Conservation (phyloP, 1,140 invertebrate species). For the Tribolium castaneum region DNA sequence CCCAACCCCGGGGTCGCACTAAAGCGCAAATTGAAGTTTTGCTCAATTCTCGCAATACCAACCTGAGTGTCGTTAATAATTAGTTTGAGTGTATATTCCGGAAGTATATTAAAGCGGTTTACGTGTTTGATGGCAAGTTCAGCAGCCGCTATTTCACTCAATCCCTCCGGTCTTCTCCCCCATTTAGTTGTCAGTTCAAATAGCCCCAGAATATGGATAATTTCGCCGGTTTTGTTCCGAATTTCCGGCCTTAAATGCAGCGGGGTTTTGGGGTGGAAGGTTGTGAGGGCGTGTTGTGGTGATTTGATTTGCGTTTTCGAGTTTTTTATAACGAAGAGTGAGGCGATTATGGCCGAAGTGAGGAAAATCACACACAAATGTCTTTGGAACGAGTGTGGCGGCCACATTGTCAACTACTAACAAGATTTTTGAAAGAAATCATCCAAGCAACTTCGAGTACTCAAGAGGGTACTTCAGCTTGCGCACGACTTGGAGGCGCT, state of each 20-base stretch:
- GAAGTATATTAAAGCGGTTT: slow-evolving; percentile 75
- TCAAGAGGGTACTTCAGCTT: slow-evolving; percentile 44
- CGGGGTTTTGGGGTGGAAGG: too few relatives aligned
- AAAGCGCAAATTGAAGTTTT: slow-evolving; percentile 57
- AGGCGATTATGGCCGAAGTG: not conserved
- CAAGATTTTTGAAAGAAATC: slow-evolving; percentile 34
- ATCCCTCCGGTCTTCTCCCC: slow-evolving; percentile 73
- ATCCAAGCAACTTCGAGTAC: slow-evolving; percentile 8
- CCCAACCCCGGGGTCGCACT: slow-evolving; percentile 92
- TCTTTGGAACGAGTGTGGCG: slow-evolving; percentile 16
- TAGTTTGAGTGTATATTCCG: slow-evolving; percentile 77
- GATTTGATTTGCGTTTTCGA: slow-evolving; percentile 4
- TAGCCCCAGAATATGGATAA: slow-evolving; percentile 75
- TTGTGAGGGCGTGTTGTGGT: not conserved
- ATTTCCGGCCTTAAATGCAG: not conserved
- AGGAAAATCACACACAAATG: slow-evolving; percentile 29
- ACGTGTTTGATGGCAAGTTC: slow-evolving; percentile 79
- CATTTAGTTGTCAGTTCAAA: slow-evolving; percentile 77
- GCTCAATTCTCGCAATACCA: slow-evolving; percentile 55
- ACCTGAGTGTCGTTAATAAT: slow-evolving; percentile 87
- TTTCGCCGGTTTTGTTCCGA: slow-evolving; percentile 32
- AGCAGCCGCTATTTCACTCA: slow-evolving; percentile 80
- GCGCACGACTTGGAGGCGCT: slow-evolving; percentile 42
- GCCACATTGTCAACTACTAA: slow-evolving; percentile 18
- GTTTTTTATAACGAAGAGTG: slow-evolving; percentile 29